Base-by-base conservation (phyloP, 2,797 vertebrate genomes). In the Ceyx erithaca region DNA sequence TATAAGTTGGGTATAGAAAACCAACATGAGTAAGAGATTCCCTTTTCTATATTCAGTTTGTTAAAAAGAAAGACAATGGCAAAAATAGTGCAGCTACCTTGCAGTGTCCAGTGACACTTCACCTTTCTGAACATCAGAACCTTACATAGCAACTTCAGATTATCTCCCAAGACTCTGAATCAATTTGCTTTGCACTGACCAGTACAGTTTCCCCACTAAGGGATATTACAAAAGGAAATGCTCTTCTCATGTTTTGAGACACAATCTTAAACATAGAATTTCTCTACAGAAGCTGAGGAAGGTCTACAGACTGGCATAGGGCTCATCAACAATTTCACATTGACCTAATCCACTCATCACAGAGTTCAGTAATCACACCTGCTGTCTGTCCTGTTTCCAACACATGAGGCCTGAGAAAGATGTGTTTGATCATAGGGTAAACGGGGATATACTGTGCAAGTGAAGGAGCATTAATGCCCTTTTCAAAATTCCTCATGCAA, bases 361-460 rank as follows among this genome's bases (percentile, higher is more conserved):
- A 48, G 19, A 28, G 63, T 30, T 61, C 52, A 22, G 31, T 28
- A 69, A 49, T 8, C 22, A 5, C 9, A 6, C n/a, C 26, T 54
- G 18, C 59, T 40, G 15, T 23, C 16, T 68, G 26, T 48, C 45
- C 30, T 72, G 40, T 33, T 82, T 79, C 72, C n/a, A 43, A 4
- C 14, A 11, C 0, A 1, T 31, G 35, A 61, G 33, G 26, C 14
- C 25, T 1, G 5, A 62, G 35, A 31, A 52, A 52, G 33, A 52
- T 12, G 16, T 22, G 20, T 69, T 49, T 80, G 67, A 61, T 48
- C 12, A 14, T 2, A 43, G 12, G 37, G 30, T 46, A 35, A 91
- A 23, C 0, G 3, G 12, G 20, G 16, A 66, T 46, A 18, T 18
- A 12, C 8, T 45, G 21, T 1, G 0, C 33, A 49, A 43, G 4